Percentiles rank a stretch among this genome's conserved stretches.
phyloP scores from a whole-genome alignment of 23 tunicate species.

The Diplosoma virens region DNA sequence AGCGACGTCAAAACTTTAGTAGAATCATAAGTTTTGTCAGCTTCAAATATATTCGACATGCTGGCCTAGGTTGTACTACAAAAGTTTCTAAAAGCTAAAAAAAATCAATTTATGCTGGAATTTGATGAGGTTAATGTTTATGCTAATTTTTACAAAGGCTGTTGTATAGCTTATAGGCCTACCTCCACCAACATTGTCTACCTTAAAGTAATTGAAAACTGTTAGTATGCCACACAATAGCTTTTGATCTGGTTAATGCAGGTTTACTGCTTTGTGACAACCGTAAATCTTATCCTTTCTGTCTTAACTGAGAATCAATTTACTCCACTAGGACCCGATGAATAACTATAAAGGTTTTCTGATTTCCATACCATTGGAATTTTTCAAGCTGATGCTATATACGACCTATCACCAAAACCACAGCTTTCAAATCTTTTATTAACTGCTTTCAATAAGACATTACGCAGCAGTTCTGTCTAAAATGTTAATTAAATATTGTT shows the following conservation, averaged over 20 bases:
- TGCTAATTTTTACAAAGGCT: not conserved
- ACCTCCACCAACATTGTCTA: constrained; percentile 9
- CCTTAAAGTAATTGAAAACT: constrained; percentile 17
- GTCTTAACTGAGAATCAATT: constrained; percentile 7
- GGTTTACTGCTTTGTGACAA: constrained; percentile 7
- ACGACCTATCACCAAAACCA: not conserved
- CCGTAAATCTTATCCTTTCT: constrained; percentile 19
- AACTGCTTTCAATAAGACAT: not conserved
- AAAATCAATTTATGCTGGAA: constrained; percentile 1
- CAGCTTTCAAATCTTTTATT: not conserved
- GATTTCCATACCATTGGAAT: no score
- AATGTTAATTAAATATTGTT: not conserved
- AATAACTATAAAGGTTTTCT: not conserved
- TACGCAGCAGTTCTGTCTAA: not conserved
- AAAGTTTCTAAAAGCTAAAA: no score
- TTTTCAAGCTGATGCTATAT: not conserved
- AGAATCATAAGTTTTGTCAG: not conserved
- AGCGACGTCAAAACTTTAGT: constrained; percentile 18
- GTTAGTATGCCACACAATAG: constrained; percentile 23
- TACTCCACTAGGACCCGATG: no score
- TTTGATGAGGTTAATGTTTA: not conserved
- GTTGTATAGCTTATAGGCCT: constrained; percentile 13
- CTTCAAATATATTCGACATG: constrained; percentile 24
- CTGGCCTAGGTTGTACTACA: constrained; percentile 25
- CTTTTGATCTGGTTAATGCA: not conserved